These are phyloP conservation scores for Apaloderma vittatum DNA, from an alignment of 2,113 vertebrate genomes.

Conservation along the genomic window DNA sequence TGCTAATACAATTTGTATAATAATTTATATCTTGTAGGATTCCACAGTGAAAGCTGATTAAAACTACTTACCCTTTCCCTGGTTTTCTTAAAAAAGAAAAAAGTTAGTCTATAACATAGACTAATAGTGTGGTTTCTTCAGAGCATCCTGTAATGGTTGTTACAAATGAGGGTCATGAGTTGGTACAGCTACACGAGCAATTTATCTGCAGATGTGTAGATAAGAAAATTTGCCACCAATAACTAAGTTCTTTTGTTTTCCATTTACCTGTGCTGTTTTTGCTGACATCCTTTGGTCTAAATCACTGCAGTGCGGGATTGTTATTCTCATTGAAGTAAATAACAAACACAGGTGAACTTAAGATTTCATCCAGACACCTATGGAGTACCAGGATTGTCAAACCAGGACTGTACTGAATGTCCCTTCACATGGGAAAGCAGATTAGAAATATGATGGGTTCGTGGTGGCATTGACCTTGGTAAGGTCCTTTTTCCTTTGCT, in stretches of 20 bases:
- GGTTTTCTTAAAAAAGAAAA: not conserved
- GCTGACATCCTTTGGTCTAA: not conserved
- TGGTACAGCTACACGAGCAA: accelerated
- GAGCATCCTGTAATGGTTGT: not conserved
- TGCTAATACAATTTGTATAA: not conserved
- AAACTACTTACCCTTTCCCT: not conserved
- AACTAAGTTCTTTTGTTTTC: not conserved
- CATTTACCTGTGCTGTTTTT: not conserved
- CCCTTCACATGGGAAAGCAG: not conserved
- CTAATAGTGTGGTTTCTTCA: not conserved
- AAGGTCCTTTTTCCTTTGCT: not conserved
- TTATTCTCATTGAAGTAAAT: not conserved
- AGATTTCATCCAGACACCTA: not conserved
- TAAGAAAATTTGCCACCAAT: not conserved
- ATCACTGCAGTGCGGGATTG: not conserved
- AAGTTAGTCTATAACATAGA: not conserved
- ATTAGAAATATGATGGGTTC: not conserved
- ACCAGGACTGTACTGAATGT: not conserved
- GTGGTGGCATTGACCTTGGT: not conserved
- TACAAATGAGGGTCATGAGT: accelerated
- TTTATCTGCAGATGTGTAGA: not conserved
- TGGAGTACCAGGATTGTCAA: not conserved
- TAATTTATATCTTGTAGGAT: not conserved
- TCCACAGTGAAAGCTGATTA: not conserved
- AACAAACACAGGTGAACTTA: not conserved